Percentiles rank a stretch among this genome's conserved stretches.
Conservation (phyloP, 2,797 vertebrate species). For the Mallotus villosus region DNA sequence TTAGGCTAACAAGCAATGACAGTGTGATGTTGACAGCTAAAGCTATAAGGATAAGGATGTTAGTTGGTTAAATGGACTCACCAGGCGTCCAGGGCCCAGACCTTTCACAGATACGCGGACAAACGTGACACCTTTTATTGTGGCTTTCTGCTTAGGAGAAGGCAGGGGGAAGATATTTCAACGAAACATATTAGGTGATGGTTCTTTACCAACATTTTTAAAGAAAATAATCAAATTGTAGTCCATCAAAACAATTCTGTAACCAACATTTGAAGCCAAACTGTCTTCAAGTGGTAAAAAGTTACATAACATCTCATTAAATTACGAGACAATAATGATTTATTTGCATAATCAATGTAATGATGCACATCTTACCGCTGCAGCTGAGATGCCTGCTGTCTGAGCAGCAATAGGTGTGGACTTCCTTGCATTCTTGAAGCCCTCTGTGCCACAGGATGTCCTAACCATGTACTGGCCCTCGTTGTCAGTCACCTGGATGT, state of each 20-base stretch:
- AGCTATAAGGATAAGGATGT: not conserved
- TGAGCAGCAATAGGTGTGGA: conserved; percentile 87
- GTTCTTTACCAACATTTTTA: not conserved
- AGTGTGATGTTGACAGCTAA: too few species aligned
- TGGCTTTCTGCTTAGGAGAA: conserved; percentile 80
- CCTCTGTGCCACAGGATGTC: conserved; percentile 88
- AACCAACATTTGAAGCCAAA: not conserved
- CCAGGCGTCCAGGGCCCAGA: conserved; percentile 89
- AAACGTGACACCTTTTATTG: conserved; percentile 79
- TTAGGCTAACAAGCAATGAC: too few species aligned
- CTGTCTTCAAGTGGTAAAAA: conserved; percentile 23
- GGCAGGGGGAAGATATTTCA: conserved; percentile 28
- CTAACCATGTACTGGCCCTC: conserved; percentile 69
- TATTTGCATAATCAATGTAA: too few species aligned
- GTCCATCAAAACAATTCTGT: too few species aligned
- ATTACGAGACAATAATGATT: not conserved
- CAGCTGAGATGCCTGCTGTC: conserved; percentile 85
- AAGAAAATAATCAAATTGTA: too few species aligned
- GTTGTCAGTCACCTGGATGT: conserved; percentile 83
- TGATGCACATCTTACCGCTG: conserved; percentile 70
- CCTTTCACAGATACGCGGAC: conserved; percentile 90
- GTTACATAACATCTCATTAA: not conserved
- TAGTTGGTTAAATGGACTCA: conserved; percentile 59
- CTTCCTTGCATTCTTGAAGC: conserved; percentile 91
- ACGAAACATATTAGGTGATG: conserved; percentile 3